Conservation (phyloP, 2,797 vertebrate genomes). For the Onychomys leucogaster region DNA sequence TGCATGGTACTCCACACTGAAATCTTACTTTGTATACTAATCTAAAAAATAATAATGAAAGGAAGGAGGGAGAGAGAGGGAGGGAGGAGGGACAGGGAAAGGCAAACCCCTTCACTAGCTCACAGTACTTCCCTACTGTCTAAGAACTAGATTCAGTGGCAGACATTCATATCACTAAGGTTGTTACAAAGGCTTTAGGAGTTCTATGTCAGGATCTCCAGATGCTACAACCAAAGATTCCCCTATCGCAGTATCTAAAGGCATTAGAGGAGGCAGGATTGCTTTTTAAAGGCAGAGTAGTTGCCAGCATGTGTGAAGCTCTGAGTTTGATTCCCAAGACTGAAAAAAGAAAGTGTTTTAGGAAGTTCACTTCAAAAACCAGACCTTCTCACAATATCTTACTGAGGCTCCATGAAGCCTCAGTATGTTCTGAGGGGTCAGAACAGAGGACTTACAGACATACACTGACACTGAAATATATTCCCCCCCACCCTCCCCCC, state of each 20-base stretch:
- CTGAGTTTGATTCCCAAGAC: not conserved
- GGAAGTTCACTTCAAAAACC: not conserved
- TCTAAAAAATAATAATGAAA: not conserved
- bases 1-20: not conserved
- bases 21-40: not conserved
- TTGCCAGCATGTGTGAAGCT: not conserved
- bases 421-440: too few relatives aligned
- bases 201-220: not conserved
- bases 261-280: not conserved
- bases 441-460: not conserved
- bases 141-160: not conserved
- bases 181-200: not conserved
- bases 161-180: not conserved
- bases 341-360: not conserved
- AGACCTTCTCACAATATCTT: not conserved
- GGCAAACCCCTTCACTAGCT: not conserved
- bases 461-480: not conserved
- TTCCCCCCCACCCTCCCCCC: too few relatives aligned
- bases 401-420: not conserved
- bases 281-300: not conserved
- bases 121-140: not conserved
- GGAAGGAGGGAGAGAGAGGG: not conserved
- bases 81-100: not conserved
- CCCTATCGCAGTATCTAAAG: not conserved
- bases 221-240: not conserved